phyloP scores from a whole-genome alignment of 2,888 invertebrate species.

The Chymomyza amoena region DNA sequence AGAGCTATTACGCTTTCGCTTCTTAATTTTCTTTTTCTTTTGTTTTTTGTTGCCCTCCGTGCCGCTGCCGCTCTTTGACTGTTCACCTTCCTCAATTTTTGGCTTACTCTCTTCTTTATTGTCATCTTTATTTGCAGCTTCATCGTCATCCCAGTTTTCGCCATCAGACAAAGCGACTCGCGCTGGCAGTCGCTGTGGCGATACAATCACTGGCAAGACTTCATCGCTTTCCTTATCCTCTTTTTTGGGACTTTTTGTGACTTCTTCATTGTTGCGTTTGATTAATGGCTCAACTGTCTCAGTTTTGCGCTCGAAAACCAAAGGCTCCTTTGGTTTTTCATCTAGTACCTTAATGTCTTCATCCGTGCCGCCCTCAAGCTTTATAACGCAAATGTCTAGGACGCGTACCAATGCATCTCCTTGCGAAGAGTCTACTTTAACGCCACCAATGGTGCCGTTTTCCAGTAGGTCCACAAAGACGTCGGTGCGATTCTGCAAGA shows the following conservation, averaged over 20 bases:
- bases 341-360: constrained; percentile 93
- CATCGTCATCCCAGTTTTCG: constrained; percentile 75
- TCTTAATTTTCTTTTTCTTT: constrained; percentile 51
- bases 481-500: constrained; percentile 87
- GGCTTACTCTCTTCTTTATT: constrained; percentile 32
- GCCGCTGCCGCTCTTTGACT: constrained; percentile 9
- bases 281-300: constrained; percentile 42
- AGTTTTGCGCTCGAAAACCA: constrained; percentile 60
- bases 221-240: constrained; percentile 46
- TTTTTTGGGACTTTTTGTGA: constrained; percentile 66
- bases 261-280: constrained; percentile 59
- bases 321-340: constrained; percentile 80
- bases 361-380: constrained; percentile 94
- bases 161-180: constrained; percentile 61
- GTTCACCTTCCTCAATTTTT: constrained; percentile 44
- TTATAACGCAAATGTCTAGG: constrained; percentile 97
- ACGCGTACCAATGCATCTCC: constrained; percentile 90
- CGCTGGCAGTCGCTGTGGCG: constrained; percentile 56
- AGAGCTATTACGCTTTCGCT: constrained; percentile 67
- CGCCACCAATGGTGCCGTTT: constrained; percentile 85
- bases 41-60: constrained; percentile 28
- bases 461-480: constrained; percentile 93
- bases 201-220: constrained; percentile 58
- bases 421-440: constrained; percentile 92
- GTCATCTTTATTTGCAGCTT: constrained; percentile 31